These are phyloP conservation scores for Crematogaster levior DNA, from an alignment of 2,888 invertebrate species.

Conservation along the genomic window DNA sequence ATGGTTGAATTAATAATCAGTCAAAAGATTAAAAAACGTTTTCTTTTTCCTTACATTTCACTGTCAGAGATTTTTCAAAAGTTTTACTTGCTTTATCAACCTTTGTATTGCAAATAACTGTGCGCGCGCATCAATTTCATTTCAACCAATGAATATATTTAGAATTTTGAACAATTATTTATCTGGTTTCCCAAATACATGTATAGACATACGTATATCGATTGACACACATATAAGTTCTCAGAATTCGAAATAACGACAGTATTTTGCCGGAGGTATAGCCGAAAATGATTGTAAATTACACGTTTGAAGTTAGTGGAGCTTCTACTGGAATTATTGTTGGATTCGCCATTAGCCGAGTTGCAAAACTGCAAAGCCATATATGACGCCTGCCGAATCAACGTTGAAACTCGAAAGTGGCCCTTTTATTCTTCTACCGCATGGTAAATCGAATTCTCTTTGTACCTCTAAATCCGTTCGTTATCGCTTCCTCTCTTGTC, in stretches of 20 bases:
- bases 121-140: too few relatives aligned
- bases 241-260: constrained; percentile 33
- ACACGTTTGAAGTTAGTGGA: constrained; percentile 17
- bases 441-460: constrained; percentile 30
- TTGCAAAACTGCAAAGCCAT: constrained; percentile 55
- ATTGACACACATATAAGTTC: constrained; percentile 3
- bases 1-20: neutral
- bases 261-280: constrained; percentile 22
- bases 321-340: constrained; percentile 63
- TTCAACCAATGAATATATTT: neutral
- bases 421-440: constrained; percentile 23
- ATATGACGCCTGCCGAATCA: constrained; percentile 51
- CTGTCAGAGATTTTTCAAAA: neutral
- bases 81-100: neutral
- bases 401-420: constrained; percentile 64
- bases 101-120: neutral
- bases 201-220: neutral
- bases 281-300: constrained; percentile 29
- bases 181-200: neutral
- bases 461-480: constrained; percentile 17
- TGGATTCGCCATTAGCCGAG: constrained; percentile 65
- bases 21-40: neutral
- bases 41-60: neutral
- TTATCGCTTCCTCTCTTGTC: constrained; percentile 12
- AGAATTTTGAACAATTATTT: neutral